Percentiles rank a stretch among this genome's conserved stretches.
These are phyloP conservation scores for Reticulitermes speratus DNA, from an alignment of 1,140 invertebrate genomes.

Conservation along the genomic window DNA sequence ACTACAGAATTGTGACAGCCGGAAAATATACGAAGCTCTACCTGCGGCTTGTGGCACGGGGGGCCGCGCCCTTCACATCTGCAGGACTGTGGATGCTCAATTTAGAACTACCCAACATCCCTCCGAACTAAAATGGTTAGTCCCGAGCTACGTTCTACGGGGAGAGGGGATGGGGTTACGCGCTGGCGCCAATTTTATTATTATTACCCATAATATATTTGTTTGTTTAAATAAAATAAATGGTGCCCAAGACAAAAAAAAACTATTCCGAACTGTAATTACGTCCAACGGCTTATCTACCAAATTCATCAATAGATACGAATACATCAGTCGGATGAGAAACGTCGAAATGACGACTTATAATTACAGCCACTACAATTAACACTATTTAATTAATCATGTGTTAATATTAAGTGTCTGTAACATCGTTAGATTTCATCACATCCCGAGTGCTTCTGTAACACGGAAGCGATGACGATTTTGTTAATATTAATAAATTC, in stretches of 20 bases:
- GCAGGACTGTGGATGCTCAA: background rate
- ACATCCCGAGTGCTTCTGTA: too few relatives aligned
- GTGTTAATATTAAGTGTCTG: too few relatives aligned
- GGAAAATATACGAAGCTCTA: background rate
- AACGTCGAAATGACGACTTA: background rate
- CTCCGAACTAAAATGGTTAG: slow-evolving; percentile 36
- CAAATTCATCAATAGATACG: background rate
- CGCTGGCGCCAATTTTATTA: slow-evolving; percentile 24
- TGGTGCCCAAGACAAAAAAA: background rate
- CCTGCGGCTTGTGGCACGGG: background rate
- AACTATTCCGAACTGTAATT: background rate
- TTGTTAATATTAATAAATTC: too few relatives aligned
- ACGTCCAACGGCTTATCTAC: background rate
- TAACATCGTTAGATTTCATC: too few relatives aligned
- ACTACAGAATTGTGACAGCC: background rate
- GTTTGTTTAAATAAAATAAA: background rate
- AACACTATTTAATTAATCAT: too few relatives aligned
- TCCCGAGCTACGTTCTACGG: slow-evolving; percentile 35
- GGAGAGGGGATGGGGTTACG: background rate
- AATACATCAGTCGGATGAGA: background rate
- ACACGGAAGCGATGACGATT: too few relatives aligned
- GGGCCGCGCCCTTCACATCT: slow-evolving; percentile 6
- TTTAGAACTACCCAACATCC: slow-evolving; percentile 33
- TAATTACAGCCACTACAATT: too few relatives aligned
- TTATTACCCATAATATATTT: background rate